Base-by-base conservation (phyloP, 2,113 vertebrate species). In the Parus major region DNA sequence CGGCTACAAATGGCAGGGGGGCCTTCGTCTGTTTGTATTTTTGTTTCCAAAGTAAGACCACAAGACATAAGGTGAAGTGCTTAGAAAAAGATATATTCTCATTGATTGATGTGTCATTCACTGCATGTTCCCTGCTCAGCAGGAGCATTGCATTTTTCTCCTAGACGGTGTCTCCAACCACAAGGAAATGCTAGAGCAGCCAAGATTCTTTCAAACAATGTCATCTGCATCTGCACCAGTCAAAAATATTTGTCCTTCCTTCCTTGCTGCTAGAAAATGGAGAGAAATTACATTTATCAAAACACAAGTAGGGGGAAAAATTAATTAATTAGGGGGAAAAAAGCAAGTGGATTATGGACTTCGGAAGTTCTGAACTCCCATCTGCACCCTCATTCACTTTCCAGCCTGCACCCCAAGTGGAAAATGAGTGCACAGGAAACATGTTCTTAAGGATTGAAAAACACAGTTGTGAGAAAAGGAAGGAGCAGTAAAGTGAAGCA, bases 21-120 rank as follows among this genome's bases (percentile, higher is more conserved):
- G 6, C 2, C 29, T 73, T 10, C 1, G 1, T 39, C 59, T 39
- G 17, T 22, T 79, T 46, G 42, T 0, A 5, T 28, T 53, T 41
- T 52, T 35, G 33, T 57, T 80, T 44, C 15, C 27, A 9, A 77
- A 88, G 15, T 36, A 83, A 50, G 39, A 33, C 21, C 42, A 55
- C 24, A 56, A 84, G 31, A 55, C 49, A 23, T 2, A 50, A 49
- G 46, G 9, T 29, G 39, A 92, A 76, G 16, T 27, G n/a, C 46
- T 86, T 29, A 77, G 47, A 33, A n/a, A 84, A 78, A 29, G 8
- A 78, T 25, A 33, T 29, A 19, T 5, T 63, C 25, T 78, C 60
- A 44, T 0, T 25, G 39, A 52, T 0, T 33, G 25, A 75, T 46
- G 39, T 0, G 1, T 4, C 52, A 56, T 52, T 63, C 65, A 39